Conservation (phyloP, 2,113 vertebrate genomes). For the Chlamydotis undulata region DNA sequence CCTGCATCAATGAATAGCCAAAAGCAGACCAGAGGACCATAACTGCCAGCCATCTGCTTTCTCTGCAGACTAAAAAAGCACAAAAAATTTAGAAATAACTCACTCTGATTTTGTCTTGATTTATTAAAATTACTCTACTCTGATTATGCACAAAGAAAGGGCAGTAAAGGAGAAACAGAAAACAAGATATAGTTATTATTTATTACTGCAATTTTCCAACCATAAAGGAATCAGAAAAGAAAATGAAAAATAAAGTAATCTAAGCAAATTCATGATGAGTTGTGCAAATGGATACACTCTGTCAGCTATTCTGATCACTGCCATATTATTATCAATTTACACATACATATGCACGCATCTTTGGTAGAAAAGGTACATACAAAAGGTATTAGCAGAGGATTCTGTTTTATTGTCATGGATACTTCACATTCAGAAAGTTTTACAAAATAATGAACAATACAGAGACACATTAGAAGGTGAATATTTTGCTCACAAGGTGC, state of each 20-base stretch:
- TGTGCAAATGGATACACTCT: neutral
- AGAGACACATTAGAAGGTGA: neutral
- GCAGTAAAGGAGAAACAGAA: neutral
- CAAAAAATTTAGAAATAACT: neutral
- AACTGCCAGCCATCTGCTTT: constrained; percentile 58
- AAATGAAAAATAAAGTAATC: neutral
- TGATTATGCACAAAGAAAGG: neutral
- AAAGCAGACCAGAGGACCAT: constrained; percentile 1
- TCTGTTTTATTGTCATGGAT: neutral
- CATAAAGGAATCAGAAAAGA: neutral
- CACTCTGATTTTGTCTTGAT: neutral
- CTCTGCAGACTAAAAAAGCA: neutral
- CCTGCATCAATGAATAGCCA: constrained; percentile 34
- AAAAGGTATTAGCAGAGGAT: neutral
- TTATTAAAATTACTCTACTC: neutral
- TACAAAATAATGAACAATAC: neutral
- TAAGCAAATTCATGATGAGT: neutral
- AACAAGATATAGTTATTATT: neutral
- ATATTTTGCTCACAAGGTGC: neutral
- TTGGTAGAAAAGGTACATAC: neutral
- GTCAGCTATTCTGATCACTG: neutral
- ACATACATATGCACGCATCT: neutral
- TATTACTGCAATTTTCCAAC: neutral
- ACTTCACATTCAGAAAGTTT: neutral
- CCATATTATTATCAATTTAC: neutral